phyloP scores from a whole-genome alignment of 2,888 invertebrate species.

The Ramazzottius varieornatus region DNA sequence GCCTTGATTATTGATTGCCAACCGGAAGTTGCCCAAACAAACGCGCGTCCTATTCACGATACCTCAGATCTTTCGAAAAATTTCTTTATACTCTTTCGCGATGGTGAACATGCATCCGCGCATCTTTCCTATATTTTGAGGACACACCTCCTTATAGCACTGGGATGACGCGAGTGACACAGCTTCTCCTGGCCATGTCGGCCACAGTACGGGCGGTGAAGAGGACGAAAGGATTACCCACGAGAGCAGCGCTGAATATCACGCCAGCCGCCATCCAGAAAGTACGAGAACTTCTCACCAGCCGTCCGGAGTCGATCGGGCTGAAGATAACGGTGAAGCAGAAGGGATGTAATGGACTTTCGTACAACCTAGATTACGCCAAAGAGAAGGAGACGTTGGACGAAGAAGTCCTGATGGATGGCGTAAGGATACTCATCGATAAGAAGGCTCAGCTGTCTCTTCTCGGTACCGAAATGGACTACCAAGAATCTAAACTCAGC shows the following conservation, averaged over 20 bases:
- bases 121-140: too few species aligned
- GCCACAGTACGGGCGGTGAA: slow-evolving; percentile 18
- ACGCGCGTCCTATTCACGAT: too few species aligned
- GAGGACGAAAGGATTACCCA: slow-evolving; percentile 13
- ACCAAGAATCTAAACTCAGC: slow-evolving; percentile 55
- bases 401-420: slow-evolving; percentile 91
- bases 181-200: slow-evolving; percentile 15
- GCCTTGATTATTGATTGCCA: too few species aligned
- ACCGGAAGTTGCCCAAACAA: too few species aligned
- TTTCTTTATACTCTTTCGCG: too few species aligned
- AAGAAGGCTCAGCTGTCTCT: slow-evolving; percentile 84
- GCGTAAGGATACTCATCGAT: slow-evolving; percentile 78
- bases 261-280: slow-evolving; percentile 23
- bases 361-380: slow-evolving; percentile 85
- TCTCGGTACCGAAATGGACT: slow-evolving; percentile 98
- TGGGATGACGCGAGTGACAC: background rate
- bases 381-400: slow-evolving; percentile 67
- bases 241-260: slow-evolving; percentile 22
- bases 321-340: slow-evolving; percentile 83
- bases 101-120: too few species aligned
- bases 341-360: slow-evolving; percentile 88
- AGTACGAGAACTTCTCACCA: slow-evolving; percentile 21
- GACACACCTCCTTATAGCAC: too few species aligned
- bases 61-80: too few species aligned
- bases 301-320: slow-evolving; percentile 32